Base-by-base conservation (phyloP, 2,888 invertebrate genomes). In the Philaethria dido region DNA sequence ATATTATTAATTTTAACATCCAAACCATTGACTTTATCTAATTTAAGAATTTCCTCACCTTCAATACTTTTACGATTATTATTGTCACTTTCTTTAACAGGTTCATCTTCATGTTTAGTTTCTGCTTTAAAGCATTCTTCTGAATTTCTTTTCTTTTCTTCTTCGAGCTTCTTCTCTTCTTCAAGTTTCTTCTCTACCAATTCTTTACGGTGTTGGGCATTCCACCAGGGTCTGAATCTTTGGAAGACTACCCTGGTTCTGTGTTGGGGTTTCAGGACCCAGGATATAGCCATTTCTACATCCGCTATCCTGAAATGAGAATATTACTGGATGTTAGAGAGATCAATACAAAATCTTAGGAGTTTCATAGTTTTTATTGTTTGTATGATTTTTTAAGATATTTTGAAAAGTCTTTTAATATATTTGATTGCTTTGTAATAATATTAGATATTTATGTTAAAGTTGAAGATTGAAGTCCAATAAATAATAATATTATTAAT, bases 201-300 rank as follows among this genome's bases (percentile, higher is more conserved):
- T 73, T 90, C 89, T 64, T 83, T 81, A 47, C 93, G 79, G 61
- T 79, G 84, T 75, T 83, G 83, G 1, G 84, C 84, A 75, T 92
- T 89, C 90, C 92, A 86, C 88, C 89, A 90, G 1, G 93, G 93
- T 87, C 88, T 90, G 77, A 93, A 90, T 0, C 93, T 80, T 71
- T 93, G 93, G 81, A 93, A 93, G 83, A 89, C 90, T 5, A 94
- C 82, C 16, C 89, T 76, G n/a, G 83, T 74, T 1, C 94, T 80
- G 70, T 94, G 94, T 42, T 92, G 88, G 0, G 91, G 88, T 64
- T 87, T 87, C n/a, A 94, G 79, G 0, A 93, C 90, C 88, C 93
- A 92, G 0, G 92, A 88, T 8, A 94, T 81, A 0, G 92, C 88
- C 78, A 90, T 81, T 16, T 93, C 93, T 0, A 89, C 86, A 68